Base-by-base conservation (phyloP, 2,113 vertebrate genomes). In the Agapornis roseicollis region DNA sequence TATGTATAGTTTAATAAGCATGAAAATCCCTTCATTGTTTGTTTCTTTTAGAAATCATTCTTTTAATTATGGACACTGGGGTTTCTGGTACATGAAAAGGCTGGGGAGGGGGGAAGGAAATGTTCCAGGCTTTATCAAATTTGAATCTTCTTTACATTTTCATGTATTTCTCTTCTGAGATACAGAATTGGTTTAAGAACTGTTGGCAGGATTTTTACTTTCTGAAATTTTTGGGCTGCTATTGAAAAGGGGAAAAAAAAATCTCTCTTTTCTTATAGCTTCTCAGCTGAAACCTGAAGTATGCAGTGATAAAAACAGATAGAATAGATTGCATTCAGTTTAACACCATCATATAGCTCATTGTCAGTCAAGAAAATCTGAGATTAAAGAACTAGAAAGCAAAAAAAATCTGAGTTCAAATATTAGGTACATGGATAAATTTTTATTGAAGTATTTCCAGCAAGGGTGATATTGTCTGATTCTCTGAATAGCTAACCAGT, bases 401-500 rank as follows among this genome's bases (percentile, higher is more conserved):
- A 93, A 86, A 96, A 47, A 96, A 96, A 97, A 96, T 90, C 39
- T 66, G 94, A 95, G 90, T 97, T 97, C 91, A 96, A 87, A 97
- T 97, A 96, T 96, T 95, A 96, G 95, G 94, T 93, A 69, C 96
- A 96, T 95, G 91, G 97, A 97, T 97, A 97, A 97, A 97, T 95
- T 97, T 96, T 96, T 97, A 90, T 39, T 96, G 94, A 96, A 95
- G 95, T 96, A 64, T 92, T 98, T 97, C 92, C 91, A 97, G 97
- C 89, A 80, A 97, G 96, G 89, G 93, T 97, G 93, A 96, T 93
- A 97, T 97, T 98, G 97, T 98, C 96, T 97, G 94, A 93, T 95
- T 97, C 93, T 80, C 88, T 98, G 96, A 98, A 98, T 97, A 97
- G 93, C 96, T 94, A 98, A 96, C 96, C 96, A 97, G 94, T 96